A percentile compares a stretch with the other conserved stretches of the same genome.
phyloP scores from a whole-genome alignment of 1,140 invertebrate species.

The Neotoxoptera formosana region DNA sequence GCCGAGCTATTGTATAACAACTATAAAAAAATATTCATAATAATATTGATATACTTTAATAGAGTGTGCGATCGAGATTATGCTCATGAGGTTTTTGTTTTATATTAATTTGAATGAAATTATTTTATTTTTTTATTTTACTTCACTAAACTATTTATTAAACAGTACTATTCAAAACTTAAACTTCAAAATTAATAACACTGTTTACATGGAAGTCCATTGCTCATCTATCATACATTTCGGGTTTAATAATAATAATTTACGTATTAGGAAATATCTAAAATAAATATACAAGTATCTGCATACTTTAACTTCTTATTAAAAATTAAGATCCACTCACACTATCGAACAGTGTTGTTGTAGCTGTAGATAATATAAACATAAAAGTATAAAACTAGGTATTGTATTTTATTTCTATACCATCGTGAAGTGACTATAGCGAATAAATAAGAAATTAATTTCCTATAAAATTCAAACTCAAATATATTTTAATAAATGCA shows the following conservation, averaged over 20 bases:
- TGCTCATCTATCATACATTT: neutral
- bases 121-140: too few relatives aligned
- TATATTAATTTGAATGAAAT: too few relatives aligned
- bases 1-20: too few relatives aligned
- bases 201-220: neutral
- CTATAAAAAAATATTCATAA: too few relatives aligned
- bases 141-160: too few relatives aligned
- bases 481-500: neutral
- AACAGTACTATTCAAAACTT: too few relatives aligned
- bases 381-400: too few relatives aligned
- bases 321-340: neutral
- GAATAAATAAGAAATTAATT: neutral
- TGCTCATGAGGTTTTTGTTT: neutral
- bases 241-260: neutral
- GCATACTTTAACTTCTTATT: neutral
- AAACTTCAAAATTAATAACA: neutral
- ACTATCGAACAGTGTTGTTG: neutral
- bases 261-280: neutral
- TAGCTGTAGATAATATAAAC: too few relatives aligned
- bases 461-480: neutral
- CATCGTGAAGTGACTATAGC: too few relatives aligned
- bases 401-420: neutral
- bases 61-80: neutral
- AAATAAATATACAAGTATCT: neutral
- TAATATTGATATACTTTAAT: too few relatives aligned